Evolutionary conservation across 2,888 invertebrate species (phyloP), one percentile per base, ranked within the genome.

Genomic region (Mechanitis messenoides): DNA sequence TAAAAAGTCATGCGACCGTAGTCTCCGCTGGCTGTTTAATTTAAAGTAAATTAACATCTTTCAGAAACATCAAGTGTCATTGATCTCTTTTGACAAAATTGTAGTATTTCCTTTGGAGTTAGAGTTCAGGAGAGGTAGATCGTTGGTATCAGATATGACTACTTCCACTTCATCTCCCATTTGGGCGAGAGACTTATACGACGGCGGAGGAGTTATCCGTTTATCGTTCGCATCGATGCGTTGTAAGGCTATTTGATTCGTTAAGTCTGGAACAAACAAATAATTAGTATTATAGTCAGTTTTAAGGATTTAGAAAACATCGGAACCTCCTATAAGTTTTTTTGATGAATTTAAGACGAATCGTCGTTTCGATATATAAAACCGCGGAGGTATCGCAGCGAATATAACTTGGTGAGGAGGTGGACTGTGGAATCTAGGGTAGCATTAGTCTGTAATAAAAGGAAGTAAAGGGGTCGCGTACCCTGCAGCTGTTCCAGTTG

Each of bases 401-500:
- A 20, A 20, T 20, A 20, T 20, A 20, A 20, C 20, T 20, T 20
- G 20, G 20, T 20, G 20, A 20, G 20, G 0, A 1, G 20, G 20
- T 20, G 20, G 20, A 20, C 20, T 20, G 20, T 20, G 20, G 20
- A 20, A 20, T 20, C 20, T 20, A 20, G 20, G 20, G 20, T 20
- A 20, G 20, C 20, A 20, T 20, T 20, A 20, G 20, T 20, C 20
- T 20, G 20, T 20, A 20, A 20, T 35, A 35, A 35, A 35, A 35
- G 6, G 4, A 35, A 35, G 6, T 35, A 35, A 42, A 9, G 42
- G 7, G 6, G 7, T 7, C 9, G 9, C 42, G 59, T 75, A 91
- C 91, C 87, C 79, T 91, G 88, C 60, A 93, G 74, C 6, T 85
- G 78, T 56, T 94, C 93, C 35, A 94, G 81, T 67, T 94, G 93